A percentile compares a stretch with the other conserved stretches of the same genome.
phyloP scores from a whole-genome alignment of 2,888 invertebrate genomes.

The Heteropelma amictum region DNA sequence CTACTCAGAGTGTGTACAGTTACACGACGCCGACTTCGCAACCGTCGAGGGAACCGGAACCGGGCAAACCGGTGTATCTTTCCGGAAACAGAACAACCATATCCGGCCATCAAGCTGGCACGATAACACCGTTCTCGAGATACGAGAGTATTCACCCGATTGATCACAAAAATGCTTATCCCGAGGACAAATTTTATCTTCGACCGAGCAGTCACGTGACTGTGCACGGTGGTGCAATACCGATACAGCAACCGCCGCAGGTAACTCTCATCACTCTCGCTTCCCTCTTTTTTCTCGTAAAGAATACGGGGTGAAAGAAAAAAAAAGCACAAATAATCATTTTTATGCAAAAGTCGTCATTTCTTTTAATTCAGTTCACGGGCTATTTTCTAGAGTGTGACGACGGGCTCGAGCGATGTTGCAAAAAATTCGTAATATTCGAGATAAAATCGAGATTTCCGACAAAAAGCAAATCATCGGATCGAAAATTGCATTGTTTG shows the following conservation, averaged over 20 bases:
- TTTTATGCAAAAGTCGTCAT: too few species aligned
- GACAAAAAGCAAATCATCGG: too few species aligned
- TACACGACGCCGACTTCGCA: slow-evolving; percentile 74
- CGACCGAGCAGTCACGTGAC: slow-evolving; percentile 80
- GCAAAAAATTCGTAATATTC: too few species aligned
- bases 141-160: slow-evolving; percentile 70
- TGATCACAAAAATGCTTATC: slow-evolving; percentile 75
- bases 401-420: too few species aligned
- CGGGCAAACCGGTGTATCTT: slow-evolving; percentile 71
- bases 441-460: too few species aligned
- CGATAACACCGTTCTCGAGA: slow-evolving; percentile 40
- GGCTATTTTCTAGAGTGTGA: too few species aligned
- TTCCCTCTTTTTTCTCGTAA: not conserved
- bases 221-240: slow-evolving; percentile 80
- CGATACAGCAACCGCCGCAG: slow-evolving; percentile 80
- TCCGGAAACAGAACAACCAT: slow-evolving; percentile 69
- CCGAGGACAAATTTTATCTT: slow-evolving; percentile 77
- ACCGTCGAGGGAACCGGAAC: slow-evolving; percentile 70
- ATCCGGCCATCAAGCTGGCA: slow-evolving; percentile 72
- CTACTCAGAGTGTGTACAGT: slow-evolving; percentile 75
- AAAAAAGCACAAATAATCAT: too few species aligned
- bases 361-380: too few species aligned
- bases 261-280: slow-evolving; percentile 63
- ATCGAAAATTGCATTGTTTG: too few species aligned
- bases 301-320: too few species aligned